A percentile compares a stretch with the other conserved stretches of the same genome.
Evolutionary conservation across 2,113 vertebrate genomes (phyloP).

Genomic region (Trichechus manatus): DNA sequence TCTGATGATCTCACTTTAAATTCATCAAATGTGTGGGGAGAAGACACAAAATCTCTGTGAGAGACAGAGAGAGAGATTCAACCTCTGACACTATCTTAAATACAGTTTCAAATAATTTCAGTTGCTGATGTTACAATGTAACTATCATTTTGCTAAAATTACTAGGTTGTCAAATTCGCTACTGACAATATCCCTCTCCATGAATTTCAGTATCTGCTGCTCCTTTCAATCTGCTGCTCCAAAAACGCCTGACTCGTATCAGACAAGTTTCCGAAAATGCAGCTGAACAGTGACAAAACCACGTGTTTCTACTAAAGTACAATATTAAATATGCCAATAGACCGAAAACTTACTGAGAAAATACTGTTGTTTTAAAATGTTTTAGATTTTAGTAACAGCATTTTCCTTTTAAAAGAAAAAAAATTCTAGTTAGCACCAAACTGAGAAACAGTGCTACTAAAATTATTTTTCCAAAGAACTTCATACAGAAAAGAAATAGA

Average conservation of each 20-base stretch:
- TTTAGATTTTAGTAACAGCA: background rate
- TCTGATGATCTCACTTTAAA: conserved; percentile 66
- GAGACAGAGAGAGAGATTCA: background rate
- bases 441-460: background rate
- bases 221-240: conserved; percentile 51
- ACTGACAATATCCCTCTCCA: conserved; percentile 1
- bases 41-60: background rate
- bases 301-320: background rate
- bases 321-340: background rate
- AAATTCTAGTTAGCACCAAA: background rate
- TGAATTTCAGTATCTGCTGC: conserved; percentile 11
- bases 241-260: background rate
- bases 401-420: conserved; percentile 46
- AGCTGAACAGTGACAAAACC: background rate
- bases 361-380: background rate
- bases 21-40: background rate
- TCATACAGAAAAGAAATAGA: background rate
- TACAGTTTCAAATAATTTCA: conserved; percentile 69
- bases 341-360: conserved; percentile 8
- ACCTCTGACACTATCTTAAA: conserved; percentile 38
- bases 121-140: conserved; percentile 64
- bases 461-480: conserved; percentile 10
- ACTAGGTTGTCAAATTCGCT: conserved; percentile 4
- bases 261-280: background rate
- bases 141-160: conserved; percentile 65